Evolutionary conservation across 2,888 invertebrate genomes (phyloP), one percentile per base, ranked within the genome.

Genomic region (Ophioninae sp.): DNA sequence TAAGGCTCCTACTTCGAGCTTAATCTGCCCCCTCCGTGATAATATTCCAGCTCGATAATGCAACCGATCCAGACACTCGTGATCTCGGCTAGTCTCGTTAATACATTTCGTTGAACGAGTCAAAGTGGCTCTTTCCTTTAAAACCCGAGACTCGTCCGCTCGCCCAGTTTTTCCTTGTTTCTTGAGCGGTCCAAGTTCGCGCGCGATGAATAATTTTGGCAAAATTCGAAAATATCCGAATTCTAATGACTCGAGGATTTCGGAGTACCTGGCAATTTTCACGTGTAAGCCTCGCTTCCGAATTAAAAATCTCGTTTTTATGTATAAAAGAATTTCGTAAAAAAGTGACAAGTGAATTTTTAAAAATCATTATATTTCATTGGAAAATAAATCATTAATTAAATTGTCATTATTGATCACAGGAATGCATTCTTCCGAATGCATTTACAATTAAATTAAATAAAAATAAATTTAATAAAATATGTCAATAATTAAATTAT

Each of bases 211-310:
- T 8, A 39, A 81, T 65, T 23, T 56, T 57, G 81, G 37, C 64
- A 85, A 87, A 20, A 88, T 85, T 50, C 88, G 87, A 79, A 87
- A 81, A 67, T 90, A 90, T 81, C 59, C 72, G 37, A 82, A 84
- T 3, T 88, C 89, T 1, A 85, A 87, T 39, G 90, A 90, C 20
- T 89, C 87, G n/a, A 86, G 61, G 80, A 87, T 83, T 6, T 90
- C 89, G 88, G 89, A 90, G 65, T 90, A 90, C 68, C 62, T 88
- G 76, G 79, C 86, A 1, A 83, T 86, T 39, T 82, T 87, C 21
- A 83, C 84, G 68, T 88, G 90, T 90, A 87, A 90, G 87, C 41
- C 13, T 8, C 23, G 17, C 13, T 56, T 10, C 37, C 57, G 56
- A 7, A 2, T n/a, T 8, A 21, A 62, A 30, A 62, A 62, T 10